These are phyloP conservation scores for Falcunculus frontatus DNA, from an alignment of 2,113 vertebrate species.

Conservation along the genomic window DNA sequence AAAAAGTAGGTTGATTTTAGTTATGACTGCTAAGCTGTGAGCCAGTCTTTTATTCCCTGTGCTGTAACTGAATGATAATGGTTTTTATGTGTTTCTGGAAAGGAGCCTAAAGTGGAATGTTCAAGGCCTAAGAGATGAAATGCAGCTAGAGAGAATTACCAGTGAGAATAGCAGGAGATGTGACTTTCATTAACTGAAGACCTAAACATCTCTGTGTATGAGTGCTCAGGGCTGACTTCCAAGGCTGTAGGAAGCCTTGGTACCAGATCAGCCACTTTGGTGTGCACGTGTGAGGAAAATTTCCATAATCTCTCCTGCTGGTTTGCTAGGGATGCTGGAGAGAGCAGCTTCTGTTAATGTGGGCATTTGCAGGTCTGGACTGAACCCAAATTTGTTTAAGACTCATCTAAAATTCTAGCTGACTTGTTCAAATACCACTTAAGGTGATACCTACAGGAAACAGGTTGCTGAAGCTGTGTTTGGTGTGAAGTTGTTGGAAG, in stretches of 20 bases:
- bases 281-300: neutral
- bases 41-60: constrained; percentile 35
- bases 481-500: neutral
- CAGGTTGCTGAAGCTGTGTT: neutral
- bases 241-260: neutral
- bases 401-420: neutral
- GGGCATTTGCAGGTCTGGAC: neutral
- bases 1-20: constrained; percentile 36
- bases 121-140: neutral
- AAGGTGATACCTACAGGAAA: neutral
- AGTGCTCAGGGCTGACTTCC: neutral
- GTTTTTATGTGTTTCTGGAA: constrained; percentile 28
- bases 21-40: constrained; percentile 15
- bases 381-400: neutral
- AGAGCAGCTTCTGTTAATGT: neutral
- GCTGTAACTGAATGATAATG: constrained; percentile 28
- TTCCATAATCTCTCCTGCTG: neutral
- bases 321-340: neutral
- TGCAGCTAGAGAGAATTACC: constrained; percentile 32
- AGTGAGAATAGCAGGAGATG: constrained; percentile 10
- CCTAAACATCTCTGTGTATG: neutral
- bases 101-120: constrained; percentile 4
- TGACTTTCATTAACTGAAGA: constrained; percentile 8
- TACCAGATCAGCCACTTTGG: neutral
- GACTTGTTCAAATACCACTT: neutral